A percentile compares a stretch with the other conserved stretches of the same genome.
Conservation (phyloP, 1,140 invertebrate species). For the Macrostomum lignano region DNA sequence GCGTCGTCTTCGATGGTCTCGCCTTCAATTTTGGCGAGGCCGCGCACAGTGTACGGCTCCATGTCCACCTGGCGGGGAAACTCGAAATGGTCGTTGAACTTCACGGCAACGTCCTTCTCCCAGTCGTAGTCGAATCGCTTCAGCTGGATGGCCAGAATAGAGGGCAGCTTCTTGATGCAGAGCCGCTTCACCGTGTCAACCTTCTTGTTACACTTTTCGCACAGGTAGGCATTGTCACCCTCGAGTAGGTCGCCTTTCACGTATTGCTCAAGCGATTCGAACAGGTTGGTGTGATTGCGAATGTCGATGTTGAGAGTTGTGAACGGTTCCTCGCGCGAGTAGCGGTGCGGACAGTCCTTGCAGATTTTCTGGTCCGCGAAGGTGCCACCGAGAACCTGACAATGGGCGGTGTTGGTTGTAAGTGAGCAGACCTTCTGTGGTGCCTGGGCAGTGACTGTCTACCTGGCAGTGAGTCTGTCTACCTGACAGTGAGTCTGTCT, state of each 20-base stretch:
- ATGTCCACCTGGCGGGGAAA: constrained; percentile 85
- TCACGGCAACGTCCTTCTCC: constrained; percentile 84
- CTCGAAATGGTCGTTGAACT: constrained; percentile 98
- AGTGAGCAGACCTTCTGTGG: constrained; percentile 7
- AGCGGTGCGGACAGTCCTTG: constrained; percentile 82
- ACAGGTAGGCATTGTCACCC: constrained; percentile 88
- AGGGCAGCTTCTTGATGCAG: constrained; percentile 80
- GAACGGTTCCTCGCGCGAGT: constrained; percentile 83
- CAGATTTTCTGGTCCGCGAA: constrained; percentile 98
- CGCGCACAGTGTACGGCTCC: constrained; percentile 85
- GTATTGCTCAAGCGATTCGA: constrained; percentile 92
- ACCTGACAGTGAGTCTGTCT: no score
- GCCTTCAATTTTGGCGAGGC: constrained; percentile 64
- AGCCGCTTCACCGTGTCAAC: constrained; percentile 83
- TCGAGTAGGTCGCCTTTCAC: constrained; percentile 88
- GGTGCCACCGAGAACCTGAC: constrained; percentile 71
- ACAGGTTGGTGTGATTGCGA: constrained; percentile 72
- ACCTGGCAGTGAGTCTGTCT: no score
- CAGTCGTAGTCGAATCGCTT: constrained; percentile 96
- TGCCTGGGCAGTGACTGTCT: no score
- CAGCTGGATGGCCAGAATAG: constrained; percentile 76
- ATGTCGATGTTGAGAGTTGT: constrained; percentile 92
- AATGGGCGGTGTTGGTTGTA: no score
- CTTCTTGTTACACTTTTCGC: constrained; percentile 97
- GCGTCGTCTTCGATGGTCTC: constrained; percentile 31